These are phyloP conservation scores for Regulus satrapa DNA, from an alignment of 2,113 vertebrate species.

Conservation along the genomic window DNA sequence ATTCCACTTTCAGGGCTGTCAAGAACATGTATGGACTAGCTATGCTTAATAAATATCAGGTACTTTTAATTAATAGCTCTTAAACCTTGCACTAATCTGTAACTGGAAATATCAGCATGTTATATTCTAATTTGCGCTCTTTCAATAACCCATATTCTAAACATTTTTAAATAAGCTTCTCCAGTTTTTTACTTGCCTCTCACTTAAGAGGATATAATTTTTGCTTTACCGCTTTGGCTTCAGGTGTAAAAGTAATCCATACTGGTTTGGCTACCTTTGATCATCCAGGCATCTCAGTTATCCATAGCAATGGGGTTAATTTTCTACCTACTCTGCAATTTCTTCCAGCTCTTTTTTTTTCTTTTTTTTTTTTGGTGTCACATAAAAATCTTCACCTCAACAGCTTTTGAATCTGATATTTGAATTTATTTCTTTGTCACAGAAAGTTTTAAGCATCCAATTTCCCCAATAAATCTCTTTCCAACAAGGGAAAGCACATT, in stretches of 20 bases:
- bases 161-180: neutral
- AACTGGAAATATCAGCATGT: neutral
- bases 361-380: too few relatives aligned
- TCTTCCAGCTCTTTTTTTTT: neutral
- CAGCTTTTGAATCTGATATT: neutral
- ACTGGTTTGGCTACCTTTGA: neutral
- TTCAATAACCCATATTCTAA: neutral
- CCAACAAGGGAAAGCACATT: neutral
- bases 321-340: neutral
- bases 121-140: neutral
- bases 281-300: neutral
- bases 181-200: neutral
- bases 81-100: neutral
- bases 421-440: neutral
- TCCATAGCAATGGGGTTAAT: neutral
- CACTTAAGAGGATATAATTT: neutral
- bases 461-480: neutral
- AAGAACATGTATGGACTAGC: neutral
- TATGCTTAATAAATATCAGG: neutral
- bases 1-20: neutral
- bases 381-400: neutral
- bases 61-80: neutral
- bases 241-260: neutral
- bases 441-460: neutral
- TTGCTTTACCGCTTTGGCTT: neutral